Conservation (phyloP, 2,113 vertebrate genomes). For the Syngnathoides biaculeatus region DNA sequence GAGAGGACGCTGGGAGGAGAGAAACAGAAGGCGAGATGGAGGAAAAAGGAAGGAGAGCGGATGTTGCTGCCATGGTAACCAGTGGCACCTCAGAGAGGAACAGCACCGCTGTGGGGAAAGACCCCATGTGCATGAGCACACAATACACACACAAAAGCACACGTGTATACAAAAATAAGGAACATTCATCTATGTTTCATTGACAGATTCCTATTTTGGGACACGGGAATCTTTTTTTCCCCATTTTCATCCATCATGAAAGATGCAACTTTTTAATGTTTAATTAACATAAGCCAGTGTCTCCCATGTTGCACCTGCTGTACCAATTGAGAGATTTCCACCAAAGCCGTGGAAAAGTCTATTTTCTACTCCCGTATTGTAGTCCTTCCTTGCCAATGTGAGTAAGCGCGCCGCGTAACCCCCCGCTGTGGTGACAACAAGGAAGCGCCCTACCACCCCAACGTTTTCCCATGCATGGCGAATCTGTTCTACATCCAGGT, state of each 20-base stretch:
- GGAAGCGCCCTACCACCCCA: slow-evolving; percentile 49
- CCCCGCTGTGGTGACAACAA: slow-evolving; percentile 45
- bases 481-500: slow-evolving; percentile 37
- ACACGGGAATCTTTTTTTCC: slow-evolving; percentile 9
- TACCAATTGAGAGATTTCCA: neutral
- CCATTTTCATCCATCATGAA: neutral
- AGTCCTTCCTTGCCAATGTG: neutral
- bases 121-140: slow-evolving; percentile 29
- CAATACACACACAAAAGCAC: slow-evolving; percentile 14
- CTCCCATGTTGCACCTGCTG: neutral
- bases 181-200: slow-evolving; percentile 53
- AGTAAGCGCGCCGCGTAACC: slow-evolving; percentile 37
- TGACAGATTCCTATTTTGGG: slow-evolving; percentile 37
- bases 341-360: neutral
- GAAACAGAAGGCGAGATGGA: slow-evolving; percentile 19
- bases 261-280: slow-evolving; percentile 40
- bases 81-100: slow-evolving; percentile 62
- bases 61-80: slow-evolving; percentile 72
- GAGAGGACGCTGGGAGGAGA: slow-evolving; percentile 10
- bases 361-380: neutral
- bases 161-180: slow-evolving; percentile 31
- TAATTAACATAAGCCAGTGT: slow-evolving; percentile 25
- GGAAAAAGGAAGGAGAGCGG: slow-evolving; percentile 23
- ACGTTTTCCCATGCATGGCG: slow-evolving; percentile 40
- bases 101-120: slow-evolving; percentile 65